A percentile compares a stretch with the other conserved stretches of the same genome.
Conservation (phyloP, 2,888 invertebrate species). For the Beris chalybata region DNA sequence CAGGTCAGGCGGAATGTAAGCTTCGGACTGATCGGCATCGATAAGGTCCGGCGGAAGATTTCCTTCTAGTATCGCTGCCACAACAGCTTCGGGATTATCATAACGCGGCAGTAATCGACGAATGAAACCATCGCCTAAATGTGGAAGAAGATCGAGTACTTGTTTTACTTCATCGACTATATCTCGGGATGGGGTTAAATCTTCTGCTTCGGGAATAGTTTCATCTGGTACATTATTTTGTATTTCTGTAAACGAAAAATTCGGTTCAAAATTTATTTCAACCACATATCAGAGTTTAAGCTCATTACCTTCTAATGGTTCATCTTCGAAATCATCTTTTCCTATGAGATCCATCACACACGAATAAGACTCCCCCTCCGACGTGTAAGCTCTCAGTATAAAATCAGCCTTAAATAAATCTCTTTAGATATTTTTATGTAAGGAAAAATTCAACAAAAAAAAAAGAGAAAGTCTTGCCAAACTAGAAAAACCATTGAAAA, state of each 20-base stretch:
- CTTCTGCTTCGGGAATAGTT: not conserved
- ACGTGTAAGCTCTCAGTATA: constrained; percentile 46
- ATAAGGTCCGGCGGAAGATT: constrained; percentile 54
- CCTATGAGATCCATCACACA: constrained; percentile 30
- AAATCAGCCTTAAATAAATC: constrained; percentile 46
- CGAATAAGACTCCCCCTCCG: constrained; percentile 42
- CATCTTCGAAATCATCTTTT: constrained; percentile 23
- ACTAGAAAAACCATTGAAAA: not conserved
- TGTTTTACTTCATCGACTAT: constrained; percentile 56
- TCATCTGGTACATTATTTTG: not conserved
- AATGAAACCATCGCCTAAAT: constrained; percentile 76
- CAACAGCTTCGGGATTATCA: constrained; percentile 73
- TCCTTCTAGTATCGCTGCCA: constrained; percentile 80
- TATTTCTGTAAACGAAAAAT: not conserved
- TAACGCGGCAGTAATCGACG: constrained; percentile 77
- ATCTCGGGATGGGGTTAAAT: constrained; percentile 42
- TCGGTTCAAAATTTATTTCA: too few species aligned
- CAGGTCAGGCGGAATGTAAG: constrained; percentile 67
- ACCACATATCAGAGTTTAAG: not conserved
- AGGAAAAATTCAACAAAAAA: constrained; percentile 19
- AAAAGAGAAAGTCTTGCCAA: not conserved
- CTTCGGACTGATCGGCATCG: constrained; percentile 59
- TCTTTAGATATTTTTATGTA: constrained; percentile 29
- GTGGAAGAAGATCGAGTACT: constrained; percentile 68
- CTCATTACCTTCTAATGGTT: constrained; percentile 15